Evolutionary conservation across 2,888 invertebrate species (phyloP).

Genomic region (Cremastinae sp.): DNA sequence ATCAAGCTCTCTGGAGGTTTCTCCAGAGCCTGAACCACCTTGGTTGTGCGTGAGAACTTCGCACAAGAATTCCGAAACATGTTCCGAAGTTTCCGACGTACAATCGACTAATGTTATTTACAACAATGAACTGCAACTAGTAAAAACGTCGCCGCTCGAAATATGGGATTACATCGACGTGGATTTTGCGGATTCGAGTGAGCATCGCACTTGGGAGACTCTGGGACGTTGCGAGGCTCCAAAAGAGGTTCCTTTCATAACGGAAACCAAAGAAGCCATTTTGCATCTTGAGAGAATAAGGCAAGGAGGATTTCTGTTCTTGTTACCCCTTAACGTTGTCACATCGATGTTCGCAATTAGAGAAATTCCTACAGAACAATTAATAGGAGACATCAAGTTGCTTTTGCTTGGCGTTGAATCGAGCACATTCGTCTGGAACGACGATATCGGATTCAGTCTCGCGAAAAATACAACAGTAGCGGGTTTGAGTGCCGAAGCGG

Average conservation of each 20-base stretch:
- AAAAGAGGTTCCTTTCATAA: constrained; percentile 70
- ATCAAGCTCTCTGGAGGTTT: not conserved
- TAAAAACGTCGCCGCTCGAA: constrained; percentile 4
- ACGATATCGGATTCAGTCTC: constrained; percentile 70
- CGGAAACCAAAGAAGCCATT: constrained; percentile 70
- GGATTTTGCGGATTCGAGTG: constrained; percentile 20
- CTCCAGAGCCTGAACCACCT: constrained; percentile 35
- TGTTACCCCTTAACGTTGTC: constrained; percentile 64
- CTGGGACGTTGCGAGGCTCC: constrained; percentile 68
- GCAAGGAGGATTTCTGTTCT: constrained; percentile 65
- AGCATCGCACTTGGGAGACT: constrained; percentile 75
- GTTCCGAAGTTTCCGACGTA: constrained; percentile 43
- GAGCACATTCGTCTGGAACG: constrained; percentile 69
- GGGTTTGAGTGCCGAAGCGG: constrained; percentile 67
- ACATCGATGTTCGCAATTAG: constrained; percentile 59
- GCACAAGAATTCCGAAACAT: constrained; percentile 17
- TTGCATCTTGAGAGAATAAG: constrained; percentile 72
- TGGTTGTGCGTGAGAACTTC: constrained; percentile 49
- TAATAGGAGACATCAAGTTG: constrained; percentile 72
- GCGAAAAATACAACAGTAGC: constrained; percentile 67
- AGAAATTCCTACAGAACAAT: constrained; percentile 68
- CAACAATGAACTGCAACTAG: constrained; percentile 4
- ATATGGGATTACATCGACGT: constrained; percentile 28
- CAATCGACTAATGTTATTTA: constrained; percentile 23
- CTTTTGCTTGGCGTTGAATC: constrained; percentile 76